Conservation (phyloP, 2,113 vertebrate species). For the Polypterus bichir region DNA sequence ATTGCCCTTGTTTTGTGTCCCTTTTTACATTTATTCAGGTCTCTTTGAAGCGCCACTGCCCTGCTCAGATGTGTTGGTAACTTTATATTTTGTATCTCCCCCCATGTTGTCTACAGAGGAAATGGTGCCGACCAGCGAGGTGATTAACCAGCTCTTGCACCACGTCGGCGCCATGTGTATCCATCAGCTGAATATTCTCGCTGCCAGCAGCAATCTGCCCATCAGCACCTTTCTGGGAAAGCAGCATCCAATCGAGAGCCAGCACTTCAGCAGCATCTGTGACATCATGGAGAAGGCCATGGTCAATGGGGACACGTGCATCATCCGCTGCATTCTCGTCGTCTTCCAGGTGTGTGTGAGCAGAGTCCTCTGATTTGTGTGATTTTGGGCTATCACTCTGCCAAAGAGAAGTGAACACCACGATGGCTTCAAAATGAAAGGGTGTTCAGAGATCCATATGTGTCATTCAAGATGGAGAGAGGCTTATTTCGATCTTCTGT, state of each 20-base stretch:
- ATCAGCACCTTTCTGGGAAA: conserved; percentile 78
- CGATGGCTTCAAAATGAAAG: too few relatives aligned
- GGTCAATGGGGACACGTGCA: conserved; percentile 87
- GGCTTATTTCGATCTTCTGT: neutral
- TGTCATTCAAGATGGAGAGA: neutral
- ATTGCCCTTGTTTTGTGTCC: neutral
- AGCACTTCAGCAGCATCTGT: conserved; percentile 91
- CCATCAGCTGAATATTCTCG: conserved; percentile 88
- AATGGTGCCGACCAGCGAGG: conserved; percentile 75
- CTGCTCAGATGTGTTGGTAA: too few relatives aligned
- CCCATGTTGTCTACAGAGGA: conserved; percentile 55
- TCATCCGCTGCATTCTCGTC: conserved; percentile 88
- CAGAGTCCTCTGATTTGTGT: too few relatives aligned
- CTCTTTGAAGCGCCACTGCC: neutral
- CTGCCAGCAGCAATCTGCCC: conserved; percentile 72
- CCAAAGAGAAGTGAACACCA: too few relatives aligned
- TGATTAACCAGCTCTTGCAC: conserved; percentile 93
- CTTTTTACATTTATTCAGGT: neutral
- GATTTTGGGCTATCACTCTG: too few relatives aligned
- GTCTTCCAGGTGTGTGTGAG: conserved; percentile 79
- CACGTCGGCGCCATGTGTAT: conserved; percentile 98
- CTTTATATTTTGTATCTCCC: neutral
- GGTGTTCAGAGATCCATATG: neutral
- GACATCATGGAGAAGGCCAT: conserved; percentile 98
- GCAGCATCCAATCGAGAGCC: conserved; percentile 86